Evolutionary conservation across 2,113 vertebrate genomes (phyloP).

Genomic region (Macrotis lagotis): DNA sequence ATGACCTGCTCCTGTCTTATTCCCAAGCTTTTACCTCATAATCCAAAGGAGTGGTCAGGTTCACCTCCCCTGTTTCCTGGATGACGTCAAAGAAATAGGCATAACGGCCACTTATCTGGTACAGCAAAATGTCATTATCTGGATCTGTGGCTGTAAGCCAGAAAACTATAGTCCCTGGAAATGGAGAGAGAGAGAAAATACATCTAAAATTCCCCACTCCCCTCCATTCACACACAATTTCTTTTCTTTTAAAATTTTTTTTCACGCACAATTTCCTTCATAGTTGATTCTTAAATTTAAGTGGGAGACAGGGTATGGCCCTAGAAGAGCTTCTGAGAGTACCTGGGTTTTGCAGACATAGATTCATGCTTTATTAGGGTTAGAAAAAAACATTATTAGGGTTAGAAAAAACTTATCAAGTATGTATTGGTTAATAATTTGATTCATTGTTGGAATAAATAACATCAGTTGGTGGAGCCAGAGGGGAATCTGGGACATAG

Average conservation of each 20-base stretch:
- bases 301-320: not conserved
- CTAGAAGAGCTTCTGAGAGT: not conserved
- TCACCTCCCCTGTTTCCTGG: slow-evolving; percentile 46
- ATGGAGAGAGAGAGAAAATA: not conserved
- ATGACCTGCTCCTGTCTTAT: not conserved
- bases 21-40: slow-evolving; percentile 82
- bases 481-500: not conserved
- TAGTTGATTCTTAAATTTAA: not conserved
- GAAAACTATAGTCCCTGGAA: slow-evolving; percentile 78
- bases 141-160: slow-evolving; percentile 74
- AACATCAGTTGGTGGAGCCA: not conserved
- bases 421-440: not conserved
- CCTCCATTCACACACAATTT: accelerated
- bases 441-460: not conserved
- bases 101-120: slow-evolving; percentile 46
- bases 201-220: not conserved
- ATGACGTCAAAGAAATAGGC: slow-evolving; percentile 73
- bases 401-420: no score
- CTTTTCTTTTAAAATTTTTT: no score
- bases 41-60: slow-evolving; percentile 69
- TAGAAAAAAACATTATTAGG: not conserved
- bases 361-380: not conserved
- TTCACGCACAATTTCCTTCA: no score
- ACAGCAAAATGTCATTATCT: slow-evolving; percentile 72
- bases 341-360: not conserved